Conservation (phyloP, 2,797 vertebrate genomes). For the Psittacula echo region DNA sequence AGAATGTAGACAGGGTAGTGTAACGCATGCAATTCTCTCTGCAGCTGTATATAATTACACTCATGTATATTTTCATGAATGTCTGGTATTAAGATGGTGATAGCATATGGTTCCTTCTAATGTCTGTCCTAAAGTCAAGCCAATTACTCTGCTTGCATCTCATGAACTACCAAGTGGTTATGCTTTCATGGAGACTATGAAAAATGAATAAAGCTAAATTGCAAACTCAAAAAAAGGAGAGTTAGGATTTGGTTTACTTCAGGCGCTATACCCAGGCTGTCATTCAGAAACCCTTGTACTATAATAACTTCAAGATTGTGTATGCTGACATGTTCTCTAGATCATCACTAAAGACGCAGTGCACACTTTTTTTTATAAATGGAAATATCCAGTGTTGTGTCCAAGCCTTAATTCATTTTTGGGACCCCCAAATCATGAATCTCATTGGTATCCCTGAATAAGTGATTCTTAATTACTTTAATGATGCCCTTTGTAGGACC, state of each 20-base stretch:
- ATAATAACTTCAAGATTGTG: neutral
- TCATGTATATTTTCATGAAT: neutral
- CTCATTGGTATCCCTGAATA: neutral
- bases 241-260: neutral
- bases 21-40: neutral
- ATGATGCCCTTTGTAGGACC: neutral
- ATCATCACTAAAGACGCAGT: neutral
- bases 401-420: neutral
- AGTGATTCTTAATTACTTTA: neutral
- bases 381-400: neutral
- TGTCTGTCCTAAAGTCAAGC: slow-evolving; percentile 22
- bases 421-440: neutral
- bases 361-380: neutral
- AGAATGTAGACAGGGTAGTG: neutral
- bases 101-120: slow-evolving; percentile 15
- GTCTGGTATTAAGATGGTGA: neutral
- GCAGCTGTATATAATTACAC: neutral
- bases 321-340: neutral
- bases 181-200: neutral
- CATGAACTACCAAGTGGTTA: neutral
- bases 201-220: neutral
- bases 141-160: slow-evolving; percentile 10
- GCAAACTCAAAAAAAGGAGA: neutral
- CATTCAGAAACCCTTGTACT: neutral
- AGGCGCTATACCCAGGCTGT: neutral